phyloP scores from a whole-genome alignment of 2,113 vertebrate species.

The Pangasianodon gigas region DNA sequence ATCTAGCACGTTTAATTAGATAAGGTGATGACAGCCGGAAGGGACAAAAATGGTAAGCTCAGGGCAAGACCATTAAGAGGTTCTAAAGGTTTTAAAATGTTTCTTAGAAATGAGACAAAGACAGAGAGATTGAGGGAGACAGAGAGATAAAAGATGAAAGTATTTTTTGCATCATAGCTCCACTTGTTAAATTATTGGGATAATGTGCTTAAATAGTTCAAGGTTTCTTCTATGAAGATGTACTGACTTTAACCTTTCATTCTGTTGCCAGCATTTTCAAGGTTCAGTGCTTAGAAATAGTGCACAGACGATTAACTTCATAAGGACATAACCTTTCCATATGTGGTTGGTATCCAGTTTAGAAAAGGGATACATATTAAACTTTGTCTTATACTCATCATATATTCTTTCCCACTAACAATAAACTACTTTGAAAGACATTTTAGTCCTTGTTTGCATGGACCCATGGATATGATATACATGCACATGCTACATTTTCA shows the following conservation, averaged over 20 bases:
- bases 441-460: neutral
- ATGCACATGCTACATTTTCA: neutral
- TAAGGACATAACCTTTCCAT: neutral
- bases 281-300: neutral
- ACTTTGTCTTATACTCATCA: neutral
- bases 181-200: neutral
- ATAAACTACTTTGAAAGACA: neutral
- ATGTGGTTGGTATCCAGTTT: neutral
- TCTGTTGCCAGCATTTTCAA: neutral
- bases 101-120: neutral
- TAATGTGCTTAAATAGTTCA: neutral
- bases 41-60: neutral
- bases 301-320: neutral
- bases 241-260: neutral
- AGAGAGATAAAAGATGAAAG: constrained; percentile 2
- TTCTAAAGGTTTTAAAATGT: constrained; percentile 28
- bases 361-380: neutral
- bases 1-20: constrained; percentile 43
- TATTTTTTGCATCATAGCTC: neutral
- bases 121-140: neutral
- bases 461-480: neutral
- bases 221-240: neutral
- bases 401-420: neutral
- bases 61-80: neutral
- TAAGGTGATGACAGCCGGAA: constrained; percentile 24